Evolutionary conservation across 2,888 invertebrate species (phyloP).

Genomic region (Hymenopus coronatus): DNA sequence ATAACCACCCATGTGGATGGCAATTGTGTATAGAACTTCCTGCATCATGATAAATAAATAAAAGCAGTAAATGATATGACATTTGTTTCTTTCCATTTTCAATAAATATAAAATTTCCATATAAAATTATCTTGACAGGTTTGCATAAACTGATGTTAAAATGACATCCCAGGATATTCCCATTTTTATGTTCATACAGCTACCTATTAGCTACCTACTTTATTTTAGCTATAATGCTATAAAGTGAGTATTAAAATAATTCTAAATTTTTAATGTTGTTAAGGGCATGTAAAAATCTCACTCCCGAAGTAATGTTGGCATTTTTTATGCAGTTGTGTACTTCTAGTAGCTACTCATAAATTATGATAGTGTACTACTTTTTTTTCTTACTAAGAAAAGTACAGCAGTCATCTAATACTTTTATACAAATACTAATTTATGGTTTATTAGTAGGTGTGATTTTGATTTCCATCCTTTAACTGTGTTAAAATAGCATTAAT

Average conservation of each 20-base stretch:
- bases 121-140: too few relatives aligned
- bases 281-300: neutral
- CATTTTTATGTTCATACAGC: neutral
- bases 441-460: neutral
- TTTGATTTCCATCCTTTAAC: neutral
- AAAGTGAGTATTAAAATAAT: neutral
- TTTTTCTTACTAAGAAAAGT: too few relatives aligned
- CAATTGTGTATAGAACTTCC: too few relatives aligned
- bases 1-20: too few relatives aligned
- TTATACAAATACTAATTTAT: neutral
- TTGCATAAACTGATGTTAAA: neutral
- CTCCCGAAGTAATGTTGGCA: neutral
- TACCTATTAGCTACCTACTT: neutral
- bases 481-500: neutral
- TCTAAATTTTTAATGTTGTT: neutral
- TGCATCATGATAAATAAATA: too few relatives aligned
- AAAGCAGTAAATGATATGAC: too few relatives aligned
- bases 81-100: too few relatives aligned
- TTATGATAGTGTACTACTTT: too few relatives aligned
- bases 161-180: neutral
- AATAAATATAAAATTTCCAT: too few relatives aligned
- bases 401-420: neutral
- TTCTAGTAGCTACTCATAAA: neutral
- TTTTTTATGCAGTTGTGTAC: neutral
- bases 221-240: neutral